phyloP scores from a whole-genome alignment of 2,797 vertebrate genomes.

The Dendrocincla tyrannina region DNA sequence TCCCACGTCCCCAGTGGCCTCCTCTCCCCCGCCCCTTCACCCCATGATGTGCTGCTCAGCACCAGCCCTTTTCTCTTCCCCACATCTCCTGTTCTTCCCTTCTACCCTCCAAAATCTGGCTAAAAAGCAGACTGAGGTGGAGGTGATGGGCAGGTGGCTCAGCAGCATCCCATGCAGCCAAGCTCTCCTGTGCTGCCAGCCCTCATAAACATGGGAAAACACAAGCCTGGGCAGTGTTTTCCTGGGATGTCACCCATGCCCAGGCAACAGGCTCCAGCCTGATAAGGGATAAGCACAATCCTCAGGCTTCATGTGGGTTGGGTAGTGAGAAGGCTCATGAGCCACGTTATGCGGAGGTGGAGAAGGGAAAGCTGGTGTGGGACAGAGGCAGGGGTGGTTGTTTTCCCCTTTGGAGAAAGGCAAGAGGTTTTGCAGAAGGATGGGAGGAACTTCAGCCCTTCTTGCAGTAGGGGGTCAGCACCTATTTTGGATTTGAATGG shows the following conservation, averaged over 20 bases:
- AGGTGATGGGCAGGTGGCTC: fast-evolving
- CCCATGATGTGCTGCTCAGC: neutral
- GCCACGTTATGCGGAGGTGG: neutral
- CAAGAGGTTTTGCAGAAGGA: neutral
- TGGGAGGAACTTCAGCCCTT: neutral
- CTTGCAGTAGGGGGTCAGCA: neutral
- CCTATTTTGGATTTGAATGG: neutral
- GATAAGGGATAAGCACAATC: neutral
- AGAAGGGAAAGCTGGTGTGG: neutral
- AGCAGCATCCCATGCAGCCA: neutral
- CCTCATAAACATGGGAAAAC: neutral
- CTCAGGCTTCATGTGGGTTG: fast-evolving
- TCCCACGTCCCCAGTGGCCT: neutral
- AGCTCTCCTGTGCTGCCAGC: neutral
- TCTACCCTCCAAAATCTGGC: neutral
- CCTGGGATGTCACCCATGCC: neutral
- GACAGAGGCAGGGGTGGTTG: neutral
- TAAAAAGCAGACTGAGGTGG: neutral
- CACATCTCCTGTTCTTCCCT: fast-evolving
- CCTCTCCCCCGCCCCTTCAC: neutral
- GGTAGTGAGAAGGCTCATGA: fast-evolving
- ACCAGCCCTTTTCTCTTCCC: neutral
- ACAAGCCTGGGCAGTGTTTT: neutral
- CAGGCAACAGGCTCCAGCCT: too few relatives aligned
- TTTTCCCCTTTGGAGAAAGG: neutral